Evolutionary conservation across 2,888 invertebrate species (phyloP), one percentile per base, ranked within the genome.

Genomic region (Suillia variegata): DNA sequence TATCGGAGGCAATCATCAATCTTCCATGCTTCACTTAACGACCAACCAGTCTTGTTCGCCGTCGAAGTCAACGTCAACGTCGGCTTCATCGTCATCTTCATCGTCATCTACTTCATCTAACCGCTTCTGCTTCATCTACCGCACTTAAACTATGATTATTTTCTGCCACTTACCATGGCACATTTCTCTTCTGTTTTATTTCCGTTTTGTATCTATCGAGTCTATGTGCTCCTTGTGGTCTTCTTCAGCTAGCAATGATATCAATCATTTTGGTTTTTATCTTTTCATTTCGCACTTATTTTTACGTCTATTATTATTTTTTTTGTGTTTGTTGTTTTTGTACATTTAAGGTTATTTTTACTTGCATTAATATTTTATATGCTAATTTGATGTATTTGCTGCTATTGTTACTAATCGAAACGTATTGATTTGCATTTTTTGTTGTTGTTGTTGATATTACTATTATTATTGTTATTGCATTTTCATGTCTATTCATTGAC

Each of bases 201-300:
- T 26, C 52, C 57, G 50, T 38, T 38, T 38, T 38, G 4, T 38
- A 13, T 8, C n/a, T 8, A n/a, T n/a, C 4, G 38, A 8, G 10
- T 13, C 38, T 38, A 12, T 31, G 38, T 38, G 38, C 38, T 13
- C n/a, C 6, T 31, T 50, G 21, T 13, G 18, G 10, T 22, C 21
- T 4, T 51, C n/a, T 17, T 50, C 42, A 47, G 15, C 2, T 15
- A 12, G 24, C 31, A 21, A 47, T 21, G 17, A 42, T 21, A 55
- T 59, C 59, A 59, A 59, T 59, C 59, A 59, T 42, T 58, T 58
- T 58, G 48, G 53, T 58, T 45, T 53, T 26, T 26, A 26, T 26
- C n/a, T n/a, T n/a, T n/a, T n/a, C 10, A 26, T 26, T 26, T 26
- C 26, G 26, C 26, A 26, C 26, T 6, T 10, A 26, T 10, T 26